Evolutionary conservation across 2,113 vertebrate species (phyloP), one percentile per base, ranked within the genome.

Genomic region (Actenoides lindsayi): DNA sequence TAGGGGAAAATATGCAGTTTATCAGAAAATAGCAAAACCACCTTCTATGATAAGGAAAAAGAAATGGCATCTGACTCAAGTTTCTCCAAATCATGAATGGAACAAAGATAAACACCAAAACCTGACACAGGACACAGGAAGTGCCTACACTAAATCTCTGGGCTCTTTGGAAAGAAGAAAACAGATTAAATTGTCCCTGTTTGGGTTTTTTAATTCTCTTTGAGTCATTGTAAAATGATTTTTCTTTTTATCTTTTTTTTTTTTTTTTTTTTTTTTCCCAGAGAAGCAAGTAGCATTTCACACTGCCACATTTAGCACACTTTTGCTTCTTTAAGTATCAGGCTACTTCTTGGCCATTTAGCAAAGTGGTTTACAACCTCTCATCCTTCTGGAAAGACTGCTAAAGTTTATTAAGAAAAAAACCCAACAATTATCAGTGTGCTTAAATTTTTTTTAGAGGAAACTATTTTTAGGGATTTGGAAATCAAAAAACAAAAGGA

Each of bases 161-260:
- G 21, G 25, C 10, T 53, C 12, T 70, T 57, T n/a, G 28, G 25
- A 70, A 85, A 86, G 20, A 42, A 89, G 23, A 57, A 80, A 42
- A 70, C 51, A 2, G 11, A 25, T 39, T n/a, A n/a, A 87, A 51
- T 42, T 2, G 69, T 87, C 48, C 8, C 3, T 74, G 62, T 65
- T 25, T 4, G 4, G 9, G 28, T 13, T 25, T 7, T 33, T 13
- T 12, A 19, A 4, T 6, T 5, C 3, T 9, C 19, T 10, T 23
- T 17, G 50, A 20, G 7, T 64, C 33, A 57, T 17, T 6, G 33
- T 46, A 44, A 70, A 53, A 67, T 16, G 0, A 24, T 15, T 83
- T 73, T 83, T 65, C 6, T 33, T 74, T 67, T 54, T 35, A 16
- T 17, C 15, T 80, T 63, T 76, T 30, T 50, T 44, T 57, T 81